Evolutionary conservation across 2,888 invertebrate species (phyloP).

Genomic region (Chrysolina oricalcia): DNA sequence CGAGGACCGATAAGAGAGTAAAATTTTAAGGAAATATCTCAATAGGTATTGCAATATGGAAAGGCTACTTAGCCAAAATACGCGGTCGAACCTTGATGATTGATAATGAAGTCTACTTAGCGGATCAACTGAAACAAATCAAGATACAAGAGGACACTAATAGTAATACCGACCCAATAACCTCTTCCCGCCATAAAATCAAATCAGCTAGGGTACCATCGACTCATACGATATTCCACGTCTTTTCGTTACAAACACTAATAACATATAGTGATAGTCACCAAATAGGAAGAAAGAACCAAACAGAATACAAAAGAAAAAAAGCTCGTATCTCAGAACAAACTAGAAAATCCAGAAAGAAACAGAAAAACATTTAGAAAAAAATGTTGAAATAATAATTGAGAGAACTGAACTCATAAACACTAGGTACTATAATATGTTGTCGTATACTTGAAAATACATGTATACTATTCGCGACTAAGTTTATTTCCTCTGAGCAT

Average conservation of each 20-base stretch:
- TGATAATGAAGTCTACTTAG: conserved; percentile 22
- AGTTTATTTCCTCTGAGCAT: too few relatives aligned
- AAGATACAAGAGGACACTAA: background rate
- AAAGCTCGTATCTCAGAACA: too few relatives aligned
- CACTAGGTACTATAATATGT: too few relatives aligned
- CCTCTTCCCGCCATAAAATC: background rate
- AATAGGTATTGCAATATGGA: conserved; percentile 6
- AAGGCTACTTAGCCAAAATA: conserved; percentile 21
- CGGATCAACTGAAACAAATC: conserved; percentile 1
- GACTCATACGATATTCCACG: background rate
- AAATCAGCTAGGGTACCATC: conserved; percentile 20
- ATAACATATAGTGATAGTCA: background rate
- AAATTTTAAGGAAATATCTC: conserved; percentile 20
- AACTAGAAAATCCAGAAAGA: too few relatives aligned
- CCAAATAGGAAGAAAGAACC: background rate
- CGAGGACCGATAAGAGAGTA: conserved; percentile 33
- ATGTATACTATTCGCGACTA: too few relatives aligned
- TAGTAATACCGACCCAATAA: background rate
- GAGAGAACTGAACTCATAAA: too few relatives aligned
- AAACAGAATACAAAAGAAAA: too few relatives aligned
- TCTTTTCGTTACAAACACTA: conserved; percentile 13
- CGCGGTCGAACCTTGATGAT: conserved; percentile 3
- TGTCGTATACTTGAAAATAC: too few relatives aligned
- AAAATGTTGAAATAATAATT: too few relatives aligned
- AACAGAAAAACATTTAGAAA: too few relatives aligned